Conservation (phyloP, 2,797 vertebrate species). For the Sylvilagus floridanus region DNA sequence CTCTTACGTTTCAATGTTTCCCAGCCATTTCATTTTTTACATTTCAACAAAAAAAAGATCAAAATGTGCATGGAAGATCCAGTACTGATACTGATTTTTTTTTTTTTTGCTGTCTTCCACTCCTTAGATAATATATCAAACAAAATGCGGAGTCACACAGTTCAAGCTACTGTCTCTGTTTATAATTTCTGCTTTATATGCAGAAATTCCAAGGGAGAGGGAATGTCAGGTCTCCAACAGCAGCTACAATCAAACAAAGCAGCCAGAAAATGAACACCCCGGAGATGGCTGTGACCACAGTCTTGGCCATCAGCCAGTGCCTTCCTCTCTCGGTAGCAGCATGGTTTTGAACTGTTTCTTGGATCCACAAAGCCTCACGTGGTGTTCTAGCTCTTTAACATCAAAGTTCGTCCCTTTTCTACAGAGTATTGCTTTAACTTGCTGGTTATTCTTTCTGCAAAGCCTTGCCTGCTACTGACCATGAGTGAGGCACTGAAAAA, state of each 20-base stretch:
- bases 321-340: neutral
- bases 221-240: slow-evolving; percentile 67
- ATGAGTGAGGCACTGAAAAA: neutral
- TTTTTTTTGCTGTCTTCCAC: slow-evolving; percentile 54
- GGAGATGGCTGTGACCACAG: slow-evolving; percentile 22
- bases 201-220: slow-evolving; percentile 74
- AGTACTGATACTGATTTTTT: neutral
- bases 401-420: neutral
- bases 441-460: slow-evolving; percentile 39
- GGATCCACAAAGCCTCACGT: neutral
- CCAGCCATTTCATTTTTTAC: slow-evolving; percentile 29
- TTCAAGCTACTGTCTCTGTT: slow-evolving; percentile 58
- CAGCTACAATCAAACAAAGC: slow-evolving; percentile 75
- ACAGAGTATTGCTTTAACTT: slow-evolving; percentile 24
- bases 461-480: neutral
- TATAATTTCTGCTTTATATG: slow-evolving; percentile 75
- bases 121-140: slow-evolving; percentile 53
- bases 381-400: neutral
- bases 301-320: neutral
- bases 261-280: slow-evolving; percentile 67
- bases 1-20: neutral
- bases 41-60: slow-evolving; percentile 37
- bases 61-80: neutral
- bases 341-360: neutral
- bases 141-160: slow-evolving; percentile 60